Conservation (phyloP, 2,888 invertebrate species). For the Limenitis camilla region DNA sequence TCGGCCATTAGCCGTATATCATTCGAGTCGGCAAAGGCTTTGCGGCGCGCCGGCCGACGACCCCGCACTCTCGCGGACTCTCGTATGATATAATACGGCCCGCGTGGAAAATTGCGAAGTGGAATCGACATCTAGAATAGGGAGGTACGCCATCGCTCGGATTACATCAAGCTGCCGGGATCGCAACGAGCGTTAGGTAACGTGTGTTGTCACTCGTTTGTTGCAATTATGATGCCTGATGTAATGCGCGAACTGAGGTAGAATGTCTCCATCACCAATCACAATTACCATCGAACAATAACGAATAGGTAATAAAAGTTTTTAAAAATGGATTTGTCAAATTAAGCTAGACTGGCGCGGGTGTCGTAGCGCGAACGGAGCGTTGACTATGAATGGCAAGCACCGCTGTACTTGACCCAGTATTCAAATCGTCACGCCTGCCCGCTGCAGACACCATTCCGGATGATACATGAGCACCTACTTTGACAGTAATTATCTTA, state of each 20-base stretch:
- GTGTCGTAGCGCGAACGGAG: slow-evolving; percentile 28
- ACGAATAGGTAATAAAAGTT: slow-evolving; percentile 51
- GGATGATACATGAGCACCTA: slow-evolving; percentile 15
- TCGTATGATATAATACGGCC: slow-evolving; percentile 43
- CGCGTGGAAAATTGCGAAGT: slow-evolving; percentile 47
- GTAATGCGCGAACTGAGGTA: slow-evolving; percentile 39
- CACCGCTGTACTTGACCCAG: slow-evolving; percentile 74
- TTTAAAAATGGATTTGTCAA: slow-evolving; percentile 63
- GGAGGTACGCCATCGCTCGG: slow-evolving; percentile 34
- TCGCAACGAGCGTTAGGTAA: slow-evolving; percentile 60
- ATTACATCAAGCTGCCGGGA: slow-evolving; percentile 56
- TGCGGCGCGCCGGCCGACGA: slow-evolving; percentile 36
- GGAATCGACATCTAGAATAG: slow-evolving; percentile 37
- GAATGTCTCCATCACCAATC: slow-evolving; percentile 27
- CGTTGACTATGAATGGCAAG: slow-evolving; percentile 72
- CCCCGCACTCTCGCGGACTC: slow-evolving; percentile 38
- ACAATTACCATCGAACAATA: slow-evolving; percentile 31
- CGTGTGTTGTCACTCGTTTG: slow-evolving; percentile 61
- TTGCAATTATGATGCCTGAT: slow-evolving; percentile 55
- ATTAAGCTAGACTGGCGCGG: slow-evolving; percentile 60
- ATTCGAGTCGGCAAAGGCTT: slow-evolving; percentile 46
- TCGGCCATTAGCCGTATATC: slow-evolving; percentile 64
- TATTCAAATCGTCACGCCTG: slow-evolving; percentile 58
- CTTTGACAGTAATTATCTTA: background rate
- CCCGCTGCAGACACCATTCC: slow-evolving; percentile 32